Percentiles rank a stretch among this genome's conserved stretches.
phyloP scores from a whole-genome alignment of 2,888 invertebrate genomes.

The Lasius platythorax region DNA sequence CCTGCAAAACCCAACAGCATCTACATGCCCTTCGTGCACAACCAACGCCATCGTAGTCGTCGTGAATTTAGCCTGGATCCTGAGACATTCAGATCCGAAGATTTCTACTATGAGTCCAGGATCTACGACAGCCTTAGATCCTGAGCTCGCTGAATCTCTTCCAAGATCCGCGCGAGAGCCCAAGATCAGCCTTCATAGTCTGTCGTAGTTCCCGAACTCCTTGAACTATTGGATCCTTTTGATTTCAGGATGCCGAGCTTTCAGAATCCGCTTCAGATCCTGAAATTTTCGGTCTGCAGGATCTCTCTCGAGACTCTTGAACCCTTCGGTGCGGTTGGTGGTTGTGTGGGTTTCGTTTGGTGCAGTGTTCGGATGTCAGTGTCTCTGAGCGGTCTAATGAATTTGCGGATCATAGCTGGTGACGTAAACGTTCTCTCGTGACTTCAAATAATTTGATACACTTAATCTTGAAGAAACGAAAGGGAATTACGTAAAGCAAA shows the following conservation, averaged over 20 bases:
- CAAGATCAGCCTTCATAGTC: background rate
- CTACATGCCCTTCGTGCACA: conserved; percentile 76
- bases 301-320: conserved; percentile 18
- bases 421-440: conserved; percentile 15
- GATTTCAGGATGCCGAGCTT: background rate
- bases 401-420: conserved; percentile 5
- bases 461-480: background rate
- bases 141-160: conserved; percentile 15
- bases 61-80: background rate
- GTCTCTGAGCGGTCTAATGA: conserved; percentile 10
- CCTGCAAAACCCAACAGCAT: conserved; percentile 83
- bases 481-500: background rate
- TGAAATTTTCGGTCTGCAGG: background rate
- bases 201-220: conserved; percentile 6
- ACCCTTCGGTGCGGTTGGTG: conserved; percentile 30
- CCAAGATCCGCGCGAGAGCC: conserved; percentile 3
- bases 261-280: background rate
- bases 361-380: conserved; percentile 36
- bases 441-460: background rate
- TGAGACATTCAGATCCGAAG: conserved; percentile 17
- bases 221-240: conserved; percentile 6
- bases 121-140: background rate
- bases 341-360: conserved; percentile 23
- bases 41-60: conserved; percentile 4
- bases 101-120: conserved; percentile 10